Evolutionary conservation across 2,797 vertebrate species (phyloP).

Genomic region (Crenichthys baileyi): DNA sequence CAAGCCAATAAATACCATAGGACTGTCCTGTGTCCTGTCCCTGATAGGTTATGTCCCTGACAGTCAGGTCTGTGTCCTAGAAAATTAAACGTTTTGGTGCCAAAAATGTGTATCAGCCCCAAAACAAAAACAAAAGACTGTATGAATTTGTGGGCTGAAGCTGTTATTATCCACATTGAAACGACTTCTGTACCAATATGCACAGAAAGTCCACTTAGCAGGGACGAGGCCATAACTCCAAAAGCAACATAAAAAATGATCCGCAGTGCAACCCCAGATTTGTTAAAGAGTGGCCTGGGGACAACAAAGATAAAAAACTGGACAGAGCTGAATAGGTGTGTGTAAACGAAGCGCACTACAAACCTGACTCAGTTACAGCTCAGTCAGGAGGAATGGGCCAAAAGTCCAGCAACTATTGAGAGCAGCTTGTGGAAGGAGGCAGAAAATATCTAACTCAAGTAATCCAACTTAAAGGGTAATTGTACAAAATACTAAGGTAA

Average conservation of each 20-base stretch:
- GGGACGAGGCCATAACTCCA: too few species aligned
- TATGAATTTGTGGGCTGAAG: too few species aligned
- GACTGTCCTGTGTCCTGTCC: not conserved
- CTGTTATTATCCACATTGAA: too few species aligned
- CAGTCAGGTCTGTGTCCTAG: too few species aligned
- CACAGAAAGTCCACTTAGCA: too few species aligned
- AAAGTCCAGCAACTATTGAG: not conserved
- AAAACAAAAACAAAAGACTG: too few species aligned
- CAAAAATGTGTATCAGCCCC: too few species aligned
- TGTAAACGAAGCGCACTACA: too few species aligned
- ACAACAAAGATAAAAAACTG: not conserved
- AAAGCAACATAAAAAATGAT: not conserved
- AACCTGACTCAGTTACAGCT: not conserved
- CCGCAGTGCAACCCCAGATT: not conserved
- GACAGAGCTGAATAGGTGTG: not conserved
- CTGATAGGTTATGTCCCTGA: too few species aligned
- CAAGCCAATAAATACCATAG: not conserved
- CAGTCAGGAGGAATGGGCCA: not conserved
- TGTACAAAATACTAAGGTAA: too few species aligned
- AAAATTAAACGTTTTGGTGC: too few species aligned
- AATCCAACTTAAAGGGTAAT: not conserved
- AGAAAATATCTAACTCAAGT: not conserved
- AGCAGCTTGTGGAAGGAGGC: not conserved
- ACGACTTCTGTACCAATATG: too few species aligned
- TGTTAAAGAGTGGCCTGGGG: not conserved